A percentile compares a stretch with the other conserved stretches of the same genome.
These are phyloP conservation scores for Erpetoichthys calabaricus DNA, from an alignment of 2,797 vertebrate genomes.

Conservation along the genomic window DNA sequence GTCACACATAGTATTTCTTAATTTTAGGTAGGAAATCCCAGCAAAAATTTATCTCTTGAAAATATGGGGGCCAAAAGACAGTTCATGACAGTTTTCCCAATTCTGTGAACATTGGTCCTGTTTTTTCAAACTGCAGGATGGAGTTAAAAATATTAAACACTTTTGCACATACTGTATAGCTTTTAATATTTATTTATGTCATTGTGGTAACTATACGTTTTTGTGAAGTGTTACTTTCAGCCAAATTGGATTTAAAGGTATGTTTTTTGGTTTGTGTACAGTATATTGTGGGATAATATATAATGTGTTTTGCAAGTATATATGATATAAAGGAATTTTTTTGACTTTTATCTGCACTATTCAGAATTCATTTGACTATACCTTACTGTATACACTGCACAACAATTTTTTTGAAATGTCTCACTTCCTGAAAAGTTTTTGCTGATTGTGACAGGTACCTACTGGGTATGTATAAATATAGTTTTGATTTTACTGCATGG, in stretches of 20 bases:
- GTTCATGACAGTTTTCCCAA: constrained; percentile 48
- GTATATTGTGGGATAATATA: background rate
- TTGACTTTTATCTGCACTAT: too few relatives aligned
- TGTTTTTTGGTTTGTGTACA: constrained; percentile 1
- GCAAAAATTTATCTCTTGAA: background rate
- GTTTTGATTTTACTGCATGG: too few relatives aligned
- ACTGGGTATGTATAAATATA: too few relatives aligned
- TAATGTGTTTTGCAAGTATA: too few relatives aligned
- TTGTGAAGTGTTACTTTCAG: constrained; percentile 9
- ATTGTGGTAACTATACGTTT: constrained; percentile 7
- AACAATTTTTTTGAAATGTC: too few relatives aligned
- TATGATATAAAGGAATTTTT: too few relatives aligned
- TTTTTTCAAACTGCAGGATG: constrained; percentile 3
- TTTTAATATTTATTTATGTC: constrained; percentile 9
- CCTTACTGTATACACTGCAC: background rate
- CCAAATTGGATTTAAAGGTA: constrained; percentile 7
- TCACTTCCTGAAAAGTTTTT: too few relatives aligned
- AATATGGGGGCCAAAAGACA: background rate
- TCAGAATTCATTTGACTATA: too few relatives aligned
- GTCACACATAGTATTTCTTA: background rate
- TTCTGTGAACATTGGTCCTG: constrained; percentile 24
- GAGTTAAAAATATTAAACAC: constrained; percentile 4
- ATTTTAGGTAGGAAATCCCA: background rate
- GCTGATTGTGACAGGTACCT: too few relatives aligned
- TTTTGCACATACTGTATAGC: constrained; percentile 8